Evolutionary conservation across 2,113 vertebrate genomes (phyloP), one percentile per base, ranked within the genome.

Genomic region (Leptobrachium ailaonicum): DNA sequence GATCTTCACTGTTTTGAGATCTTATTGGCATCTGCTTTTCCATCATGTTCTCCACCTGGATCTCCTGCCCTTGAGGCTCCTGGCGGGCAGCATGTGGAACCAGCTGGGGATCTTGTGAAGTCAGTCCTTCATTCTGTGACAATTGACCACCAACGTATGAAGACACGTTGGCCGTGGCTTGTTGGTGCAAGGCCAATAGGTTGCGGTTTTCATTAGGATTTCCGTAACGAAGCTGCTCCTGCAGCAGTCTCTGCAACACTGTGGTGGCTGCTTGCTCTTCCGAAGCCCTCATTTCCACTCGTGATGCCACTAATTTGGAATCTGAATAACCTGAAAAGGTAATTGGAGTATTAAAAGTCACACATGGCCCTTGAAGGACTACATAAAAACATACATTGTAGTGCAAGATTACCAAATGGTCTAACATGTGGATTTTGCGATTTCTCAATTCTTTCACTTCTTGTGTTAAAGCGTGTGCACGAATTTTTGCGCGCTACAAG

Each of bases 1-100:
- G 94, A 83, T 99, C 98, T 85, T 99, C 97, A 0, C 94, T 92
- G 88, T 92, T 96, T 20, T 87, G 95, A 68, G 94, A 94, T 56
- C 94, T 90, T 1, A 90, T 86, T 12, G 94, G 93, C 10, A 94
- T 90, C 86, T 98, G 94, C 83, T 99, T 98, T 89, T 98, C 97
- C 92, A 98, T 91, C 83, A 91, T 89, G 40, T 90, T 96, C 91
- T 99, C 98, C 41, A 95, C 91, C 88, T 98, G 98, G 76, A 99
- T 94, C 89, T 99, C 98, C 90, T 99, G 98, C 81, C 98, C 98
- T 87, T 99, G 98, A 56, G 98, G 98, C 90, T 99, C 98, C 79
- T 99, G 98, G 11, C 98, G 94, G 82, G 97, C 97, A 79, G 95
- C 95, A 89, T 99, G 96, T 75, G 96, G 90, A 78, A 93, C 93